Evolutionary conservation across 2,797 vertebrate genomes (phyloP), one percentile per base, ranked within the genome.

Genomic region (Myotis findleyi): DNA sequence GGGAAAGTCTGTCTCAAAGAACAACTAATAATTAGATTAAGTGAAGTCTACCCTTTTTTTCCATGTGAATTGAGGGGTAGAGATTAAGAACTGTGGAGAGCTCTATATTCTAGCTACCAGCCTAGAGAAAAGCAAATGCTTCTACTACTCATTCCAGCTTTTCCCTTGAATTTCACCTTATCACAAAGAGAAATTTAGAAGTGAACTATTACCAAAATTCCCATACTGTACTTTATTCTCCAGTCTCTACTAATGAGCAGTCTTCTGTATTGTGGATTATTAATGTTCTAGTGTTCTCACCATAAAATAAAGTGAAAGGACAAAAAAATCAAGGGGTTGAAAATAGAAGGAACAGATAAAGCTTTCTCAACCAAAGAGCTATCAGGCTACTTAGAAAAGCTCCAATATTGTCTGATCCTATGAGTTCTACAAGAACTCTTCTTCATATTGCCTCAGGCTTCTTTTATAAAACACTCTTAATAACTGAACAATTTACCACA

Each of bases 341-440:
- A 91, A 76, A 44, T 47, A 76, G n/a, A 71, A 89, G 51, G 20
- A 75, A 30, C 38, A 90, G 13, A 10, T 89, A 92, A 57, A 62
- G 16, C 14, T 90, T 87, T 94, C 49, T 87, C 25, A 92, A 80
- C 57, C 76, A 80, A 91, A 81, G 5, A 90, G 23, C 23, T 69
- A 86, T 79, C 33, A 81, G 91, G 53, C 25, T 64, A 77, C 73
- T 93, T 23, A 81, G 57, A 79, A 96, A 94, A 88, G 38, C 23
- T 83, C 57, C 59, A 44, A 3, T 79, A 55, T 77, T 44, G 10
- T 82, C 76, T 87, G 55, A 82, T 41, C 14, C 38, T 71, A 27
- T 71, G 75, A 68, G 36, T 72, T 86, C 72, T 84, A 2, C 83
- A 95, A 93, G 59, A 93, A 69, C 53, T 68, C n/a, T 87, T 21